A percentile compares a stretch with the other conserved stretches of the same genome.
Evolutionary conservation across 1,140 invertebrate genomes (phyloP).

Genomic region (Leptestheria dahalacensis): DNA sequence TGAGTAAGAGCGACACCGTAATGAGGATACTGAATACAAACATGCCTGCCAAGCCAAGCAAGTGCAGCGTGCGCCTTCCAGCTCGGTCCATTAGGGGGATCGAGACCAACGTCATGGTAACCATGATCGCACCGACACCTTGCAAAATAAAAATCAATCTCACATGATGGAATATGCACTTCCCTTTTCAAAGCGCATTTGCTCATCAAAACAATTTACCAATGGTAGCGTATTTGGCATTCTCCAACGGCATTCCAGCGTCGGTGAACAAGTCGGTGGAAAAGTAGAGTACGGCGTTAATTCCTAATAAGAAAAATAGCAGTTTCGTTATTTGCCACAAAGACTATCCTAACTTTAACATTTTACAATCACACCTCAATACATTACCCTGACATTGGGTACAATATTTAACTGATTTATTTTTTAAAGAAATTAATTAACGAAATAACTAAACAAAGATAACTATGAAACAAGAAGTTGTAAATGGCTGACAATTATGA

Average conservation of each 20-base stretch:
- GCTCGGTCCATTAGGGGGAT: constrained; percentile 92
- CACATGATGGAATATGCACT: neutral
- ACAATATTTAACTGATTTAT: too few species aligned
- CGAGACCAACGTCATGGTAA: constrained; percentile 86
- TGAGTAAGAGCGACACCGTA: constrained; percentile 86
- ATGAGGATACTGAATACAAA: constrained; percentile 95
- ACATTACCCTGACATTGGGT: too few species aligned
- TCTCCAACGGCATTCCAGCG: constrained; percentile 62
- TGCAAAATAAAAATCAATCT: neutral
- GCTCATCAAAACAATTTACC: neutral
- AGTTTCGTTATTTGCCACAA: too few species aligned
- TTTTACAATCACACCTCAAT: too few species aligned
- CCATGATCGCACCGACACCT: constrained; percentile 78
- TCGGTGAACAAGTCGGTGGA: constrained; percentile 79
- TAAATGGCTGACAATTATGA: too few species aligned
- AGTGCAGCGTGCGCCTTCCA: constrained; percentile 76
- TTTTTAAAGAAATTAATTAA: too few species aligned
- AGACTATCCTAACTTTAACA: too few species aligned
- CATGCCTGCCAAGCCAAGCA: constrained; percentile 90
- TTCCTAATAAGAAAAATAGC: too few species aligned
- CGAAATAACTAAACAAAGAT: too few species aligned
- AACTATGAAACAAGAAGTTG: too few species aligned
- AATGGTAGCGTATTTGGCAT: constrained; percentile 30
- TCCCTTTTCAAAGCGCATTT: neutral
- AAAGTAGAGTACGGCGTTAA: constrained; percentile 71